A percentile compares a stretch with the other conserved stretches of the same genome.
Evolutionary conservation across 1,140 invertebrate species (phyloP).

Genomic region (Bombyx mandarina): DNA sequence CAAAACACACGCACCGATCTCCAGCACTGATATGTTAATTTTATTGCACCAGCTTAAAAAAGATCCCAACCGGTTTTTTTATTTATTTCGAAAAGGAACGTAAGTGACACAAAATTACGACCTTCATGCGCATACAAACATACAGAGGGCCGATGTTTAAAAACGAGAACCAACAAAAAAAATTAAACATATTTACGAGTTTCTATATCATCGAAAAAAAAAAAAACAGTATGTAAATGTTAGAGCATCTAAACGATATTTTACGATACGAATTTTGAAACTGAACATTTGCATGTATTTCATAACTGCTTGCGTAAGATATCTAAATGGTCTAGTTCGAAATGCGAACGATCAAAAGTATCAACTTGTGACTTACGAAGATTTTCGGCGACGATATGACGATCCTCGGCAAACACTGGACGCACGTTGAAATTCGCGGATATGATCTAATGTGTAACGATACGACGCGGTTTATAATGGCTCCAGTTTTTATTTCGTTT

Average conservation of each 20-base stretch:
- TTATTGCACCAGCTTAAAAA: conserved; percentile 59
- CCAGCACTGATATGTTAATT: conserved; percentile 57
- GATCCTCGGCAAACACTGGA: conserved; percentile 24
- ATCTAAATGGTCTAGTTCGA: conserved; percentile 27
- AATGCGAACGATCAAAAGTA: conserved; percentile 13
- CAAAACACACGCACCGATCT: conserved; percentile 33
- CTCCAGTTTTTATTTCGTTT: conserved; percentile 15
- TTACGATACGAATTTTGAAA: conserved; percentile 18
- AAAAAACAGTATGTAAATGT: neutral
- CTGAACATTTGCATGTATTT: conserved; percentile 25
- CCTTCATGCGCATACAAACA: conserved; percentile 29
- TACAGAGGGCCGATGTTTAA: conserved; percentile 17
- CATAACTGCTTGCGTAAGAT: conserved; percentile 22
- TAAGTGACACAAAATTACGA: conserved; percentile 55
- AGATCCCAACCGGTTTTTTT: conserved; percentile 53
- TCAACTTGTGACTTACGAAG: conserved; percentile 35
- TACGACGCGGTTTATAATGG: conserved; percentile 9
- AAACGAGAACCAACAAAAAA: conserved; percentile 22
- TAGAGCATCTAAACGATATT: neutral
- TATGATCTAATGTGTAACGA: conserved; percentile 13
- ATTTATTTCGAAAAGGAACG: conserved; percentile 51
- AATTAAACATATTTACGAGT: conserved; percentile 11
- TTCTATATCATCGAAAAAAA: conserved; percentile 8
- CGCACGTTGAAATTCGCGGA: conserved; percentile 19
- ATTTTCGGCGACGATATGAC: conserved; percentile 25